Percentiles rank a stretch among this genome's conserved stretches.
These are phyloP conservation scores for Manis javanica DNA, from an alignment of 2,797 vertebrate species.

Conservation along the genomic window DNA sequence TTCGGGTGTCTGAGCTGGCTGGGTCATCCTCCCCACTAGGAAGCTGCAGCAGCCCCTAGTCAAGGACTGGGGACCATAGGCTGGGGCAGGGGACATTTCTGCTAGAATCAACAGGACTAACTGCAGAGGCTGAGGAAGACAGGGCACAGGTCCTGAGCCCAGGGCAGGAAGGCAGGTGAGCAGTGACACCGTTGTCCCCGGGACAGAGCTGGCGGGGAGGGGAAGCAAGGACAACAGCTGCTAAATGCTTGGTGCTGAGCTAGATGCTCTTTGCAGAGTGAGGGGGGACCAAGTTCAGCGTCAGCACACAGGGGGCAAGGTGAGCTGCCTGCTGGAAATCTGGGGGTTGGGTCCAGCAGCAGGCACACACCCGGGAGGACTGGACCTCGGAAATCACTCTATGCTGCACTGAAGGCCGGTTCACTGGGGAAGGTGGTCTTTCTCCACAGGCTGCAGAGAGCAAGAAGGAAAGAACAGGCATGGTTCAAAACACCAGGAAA, in stretches of 20 bases:
- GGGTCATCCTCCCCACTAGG: background rate
- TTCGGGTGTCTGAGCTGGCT: background rate
- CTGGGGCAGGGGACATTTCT: background rate
- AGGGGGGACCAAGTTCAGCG: rapidly evolving
- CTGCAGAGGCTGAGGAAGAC: background rate
- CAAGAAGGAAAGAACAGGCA: background rate
- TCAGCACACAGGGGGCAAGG: rapidly evolving
- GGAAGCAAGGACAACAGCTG: background rate
- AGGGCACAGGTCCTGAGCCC: rapidly evolving
- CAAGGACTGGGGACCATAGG: background rate
- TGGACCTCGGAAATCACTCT: rapidly evolving
- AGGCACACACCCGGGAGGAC: rapidly evolving
- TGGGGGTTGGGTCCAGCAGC: rapidly evolving
- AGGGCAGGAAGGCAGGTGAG: background rate
- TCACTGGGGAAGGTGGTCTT: no score
- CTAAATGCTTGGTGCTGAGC: rapidly evolving
- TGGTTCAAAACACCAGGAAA: background rate
- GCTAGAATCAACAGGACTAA: background rate
- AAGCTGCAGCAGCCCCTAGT: background rate
- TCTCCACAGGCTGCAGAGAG: background rate
- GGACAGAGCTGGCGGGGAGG: background rate
- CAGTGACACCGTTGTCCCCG: rapidly evolving
- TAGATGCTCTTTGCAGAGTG: rapidly evolving
- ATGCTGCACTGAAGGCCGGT: rapidly evolving
- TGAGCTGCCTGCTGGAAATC: rapidly evolving